These are phyloP conservation scores for Apotomis betuletana DNA, from an alignment of 2,888 invertebrate genomes.

Conservation along the genomic window DNA sequence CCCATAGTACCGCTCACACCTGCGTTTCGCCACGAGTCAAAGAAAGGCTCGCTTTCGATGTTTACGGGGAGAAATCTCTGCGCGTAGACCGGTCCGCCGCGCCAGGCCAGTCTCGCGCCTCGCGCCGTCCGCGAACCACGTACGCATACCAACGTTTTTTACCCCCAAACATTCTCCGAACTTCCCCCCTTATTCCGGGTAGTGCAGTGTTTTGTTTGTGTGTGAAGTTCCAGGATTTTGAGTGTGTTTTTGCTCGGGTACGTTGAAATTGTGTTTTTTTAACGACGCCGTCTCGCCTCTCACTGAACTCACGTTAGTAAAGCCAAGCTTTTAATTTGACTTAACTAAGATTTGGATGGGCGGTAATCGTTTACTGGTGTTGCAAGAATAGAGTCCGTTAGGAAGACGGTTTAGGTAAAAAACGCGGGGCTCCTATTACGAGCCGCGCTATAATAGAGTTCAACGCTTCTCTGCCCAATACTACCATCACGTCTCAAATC, in stretches of 20 bases:
- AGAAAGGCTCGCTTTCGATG: slow-evolving; percentile 82
- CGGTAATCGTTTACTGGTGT: slow-evolving; percentile 1
- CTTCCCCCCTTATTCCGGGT: slow-evolving; percentile 18
- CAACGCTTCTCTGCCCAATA: slow-evolving; percentile 27
- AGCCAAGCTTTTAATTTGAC: slow-evolving; percentile 5
- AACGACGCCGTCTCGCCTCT: slow-evolving; percentile 7
- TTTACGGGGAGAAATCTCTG: slow-evolving; percentile 81
- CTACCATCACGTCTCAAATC: neutral
- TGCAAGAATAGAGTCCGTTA: slow-evolving; percentile 21
- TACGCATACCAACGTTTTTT: slow-evolving; percentile 22
- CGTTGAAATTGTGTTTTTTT: slow-evolving; percentile 20
- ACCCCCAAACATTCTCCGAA: slow-evolving; percentile 17
- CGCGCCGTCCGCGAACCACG: slow-evolving; percentile 58
- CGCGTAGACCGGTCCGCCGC: slow-evolving; percentile 62
- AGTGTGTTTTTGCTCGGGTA: slow-evolving; percentile 27
- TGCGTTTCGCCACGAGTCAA: slow-evolving; percentile 71
- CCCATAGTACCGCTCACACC: slow-evolving; percentile 57
- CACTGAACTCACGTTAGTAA: slow-evolving; percentile 4
- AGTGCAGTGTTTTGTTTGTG: slow-evolving; percentile 33
- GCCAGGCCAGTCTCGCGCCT: slow-evolving; percentile 57
- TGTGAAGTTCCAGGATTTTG: slow-evolving; percentile 30
- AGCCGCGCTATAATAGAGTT: slow-evolving; percentile 27
- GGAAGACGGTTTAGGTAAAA: slow-evolving; percentile 25
- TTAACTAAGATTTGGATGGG: slow-evolving; percentile 13
- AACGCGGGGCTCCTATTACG: neutral